Percentiles rank a stretch among this genome's conserved stretches.
These are phyloP conservation scores for Epinephelus cyanopodus DNA, from an alignment of 2,113 vertebrate species.

Conservation along the genomic window DNA sequence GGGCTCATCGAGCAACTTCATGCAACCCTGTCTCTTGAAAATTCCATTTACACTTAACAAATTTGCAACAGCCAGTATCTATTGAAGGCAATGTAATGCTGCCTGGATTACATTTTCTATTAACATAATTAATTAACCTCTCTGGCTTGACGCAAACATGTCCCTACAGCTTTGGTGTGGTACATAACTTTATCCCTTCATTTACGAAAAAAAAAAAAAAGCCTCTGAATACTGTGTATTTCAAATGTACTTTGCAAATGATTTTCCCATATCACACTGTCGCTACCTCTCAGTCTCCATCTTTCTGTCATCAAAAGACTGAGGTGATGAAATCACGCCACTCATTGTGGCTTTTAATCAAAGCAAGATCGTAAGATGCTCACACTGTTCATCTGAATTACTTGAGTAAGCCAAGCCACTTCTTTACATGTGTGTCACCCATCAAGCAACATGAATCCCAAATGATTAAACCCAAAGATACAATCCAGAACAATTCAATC, in stretches of 20 bases:
- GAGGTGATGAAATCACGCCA: conserved; percentile 23
- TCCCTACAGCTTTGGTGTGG: neutral
- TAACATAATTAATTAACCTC: neutral
- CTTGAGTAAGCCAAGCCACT: conserved; percentile 22
- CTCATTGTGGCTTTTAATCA: conserved; percentile 46
- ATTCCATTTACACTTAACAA: too few species aligned
- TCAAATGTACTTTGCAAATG: conserved; percentile 3
- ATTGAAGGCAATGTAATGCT: neutral
- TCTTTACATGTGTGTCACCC: conserved; percentile 15
- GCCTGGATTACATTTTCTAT: neutral
- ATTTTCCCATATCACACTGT: conserved; percentile 3
- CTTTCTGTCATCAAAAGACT: conserved; percentile 17
- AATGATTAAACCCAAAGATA: conserved; percentile 36
- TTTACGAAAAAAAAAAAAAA: neutral
- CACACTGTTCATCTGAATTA: neutral
- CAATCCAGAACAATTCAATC: conserved; percentile 36
- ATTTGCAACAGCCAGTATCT: too few species aligned
- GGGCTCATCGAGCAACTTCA: too few species aligned
- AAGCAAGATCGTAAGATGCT: conserved; percentile 10
- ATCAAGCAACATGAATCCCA: conserved; percentile 17
- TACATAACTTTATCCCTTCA: neutral
- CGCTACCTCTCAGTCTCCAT: neutral
- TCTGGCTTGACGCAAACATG: neutral
- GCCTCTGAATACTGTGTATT: neutral
- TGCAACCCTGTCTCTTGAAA: too few species aligned